These are phyloP conservation scores for Nansenia antarctica DNA, from an alignment of 2,113 vertebrate genomes.

Conservation along the genomic window DNA sequence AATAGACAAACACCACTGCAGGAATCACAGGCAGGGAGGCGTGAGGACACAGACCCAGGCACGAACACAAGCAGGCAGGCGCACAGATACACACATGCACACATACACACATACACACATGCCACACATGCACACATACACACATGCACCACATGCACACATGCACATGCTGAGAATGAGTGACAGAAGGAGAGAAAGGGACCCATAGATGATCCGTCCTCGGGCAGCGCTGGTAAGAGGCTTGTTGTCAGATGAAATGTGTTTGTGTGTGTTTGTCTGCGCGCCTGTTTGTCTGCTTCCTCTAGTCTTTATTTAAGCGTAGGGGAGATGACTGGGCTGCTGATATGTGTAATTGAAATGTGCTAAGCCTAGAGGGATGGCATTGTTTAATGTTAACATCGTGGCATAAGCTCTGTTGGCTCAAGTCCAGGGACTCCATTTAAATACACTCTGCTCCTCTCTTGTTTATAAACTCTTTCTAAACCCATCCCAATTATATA, in stretches of 20 bases:
- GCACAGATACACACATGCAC: slow-evolving; percentile 21
- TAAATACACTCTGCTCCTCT: slow-evolving; percentile 37
- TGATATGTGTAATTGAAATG: slow-evolving; percentile 54
- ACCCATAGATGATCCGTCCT: slow-evolving; percentile 25
- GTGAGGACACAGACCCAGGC: slow-evolving; percentile 3
- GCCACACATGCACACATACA: slow-evolving; percentile 27
- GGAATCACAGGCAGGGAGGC: slow-evolving; percentile 42
- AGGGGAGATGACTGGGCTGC: slow-evolving; percentile 27
- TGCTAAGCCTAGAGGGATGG: slow-evolving; percentile 34
- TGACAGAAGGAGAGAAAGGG: not conserved
- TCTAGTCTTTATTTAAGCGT: not conserved
- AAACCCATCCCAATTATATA: too few species aligned
- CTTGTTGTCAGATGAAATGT: slow-evolving; percentile 44
- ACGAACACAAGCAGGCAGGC: slow-evolving; percentile 26
- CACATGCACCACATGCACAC: slow-evolving; percentile 28
- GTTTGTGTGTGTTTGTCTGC: slow-evolving; percentile 34
- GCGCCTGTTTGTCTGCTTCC: slow-evolving; percentile 32
- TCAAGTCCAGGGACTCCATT: slow-evolving; percentile 47
- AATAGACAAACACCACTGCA: slow-evolving; percentile 60
- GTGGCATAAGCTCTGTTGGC: slow-evolving; percentile 43
- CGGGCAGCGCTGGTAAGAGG: slow-evolving; percentile 23
- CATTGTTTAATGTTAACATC: slow-evolving; percentile 48
- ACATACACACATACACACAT: slow-evolving; percentile 1
- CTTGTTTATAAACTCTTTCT: slow-evolving; percentile 27
- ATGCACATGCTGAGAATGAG: not conserved